Evolutionary conservation across 2,113 vertebrate genomes (phyloP).

Genomic region (Gulo gulo): DNA sequence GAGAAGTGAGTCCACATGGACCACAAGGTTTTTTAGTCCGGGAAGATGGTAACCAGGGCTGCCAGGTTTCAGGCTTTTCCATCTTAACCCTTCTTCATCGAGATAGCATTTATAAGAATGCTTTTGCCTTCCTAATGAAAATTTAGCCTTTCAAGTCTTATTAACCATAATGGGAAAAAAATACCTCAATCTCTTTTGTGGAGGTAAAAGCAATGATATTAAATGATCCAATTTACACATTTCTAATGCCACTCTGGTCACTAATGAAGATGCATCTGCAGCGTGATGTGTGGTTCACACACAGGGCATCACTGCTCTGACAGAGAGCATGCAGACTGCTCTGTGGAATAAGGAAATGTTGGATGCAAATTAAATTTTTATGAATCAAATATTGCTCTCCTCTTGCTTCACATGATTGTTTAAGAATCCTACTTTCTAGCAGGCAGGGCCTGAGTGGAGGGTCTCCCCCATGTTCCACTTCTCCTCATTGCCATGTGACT

Average conservation of each 20-base stretch:
- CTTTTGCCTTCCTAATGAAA: slow-evolving; percentile 48
- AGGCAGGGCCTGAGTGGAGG: not conserved
- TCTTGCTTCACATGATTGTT: not conserved
- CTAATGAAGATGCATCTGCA: slow-evolving; percentile 39
- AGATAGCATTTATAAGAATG: not conserved
- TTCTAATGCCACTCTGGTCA: not conserved
- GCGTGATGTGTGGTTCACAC: not conserved
- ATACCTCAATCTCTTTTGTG: slow-evolving; percentile 35
- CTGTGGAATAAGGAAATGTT: accelerated
- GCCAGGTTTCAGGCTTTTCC: not conserved
- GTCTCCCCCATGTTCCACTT: accelerated
- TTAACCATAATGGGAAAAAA: slow-evolving; percentile 53
- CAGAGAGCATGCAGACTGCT: not conserved
- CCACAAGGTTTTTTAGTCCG: too few relatives aligned
- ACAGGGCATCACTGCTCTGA: not conserved
- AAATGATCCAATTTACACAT: slow-evolving; percentile 50
- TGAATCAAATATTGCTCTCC: not conserved
- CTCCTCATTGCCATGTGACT: not conserved
- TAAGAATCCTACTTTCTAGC: not conserved
- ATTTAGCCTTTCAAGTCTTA: slow-evolving; percentile 61
- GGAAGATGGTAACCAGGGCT: not conserved
- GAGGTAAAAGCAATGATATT: slow-evolving; percentile 51
- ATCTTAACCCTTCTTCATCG: not conserved
- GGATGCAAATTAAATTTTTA: not conserved
- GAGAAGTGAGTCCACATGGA: not conserved